Conservation (phyloP, 2,797 vertebrate genomes). For the Poecile montanus region DNA sequence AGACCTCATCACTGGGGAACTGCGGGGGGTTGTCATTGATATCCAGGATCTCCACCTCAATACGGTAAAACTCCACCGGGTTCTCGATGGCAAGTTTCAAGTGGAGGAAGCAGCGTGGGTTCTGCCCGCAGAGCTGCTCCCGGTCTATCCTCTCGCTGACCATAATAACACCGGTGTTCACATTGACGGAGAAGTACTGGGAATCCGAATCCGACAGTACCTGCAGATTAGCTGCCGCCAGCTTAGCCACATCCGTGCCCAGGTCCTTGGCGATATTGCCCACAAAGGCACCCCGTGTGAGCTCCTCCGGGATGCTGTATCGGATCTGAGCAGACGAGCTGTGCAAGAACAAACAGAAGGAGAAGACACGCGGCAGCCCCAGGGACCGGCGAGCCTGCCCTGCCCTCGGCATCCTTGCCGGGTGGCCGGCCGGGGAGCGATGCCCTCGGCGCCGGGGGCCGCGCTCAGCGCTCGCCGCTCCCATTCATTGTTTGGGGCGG, state of each 20-base stretch:
- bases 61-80: conserved; percentile 76
- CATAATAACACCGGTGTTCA: conserved; percentile 80
- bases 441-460: conserved; percentile 57
- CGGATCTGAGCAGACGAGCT: conserved; percentile 80
- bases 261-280: conserved; percentile 83
- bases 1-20: conserved; percentile 66
- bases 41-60: conserved; percentile 83
- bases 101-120: conserved; percentile 78
- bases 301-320: conserved; percentile 85
- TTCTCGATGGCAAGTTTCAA: conserved; percentile 80
- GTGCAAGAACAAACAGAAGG: conserved; percentile 71
- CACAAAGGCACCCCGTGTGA: conserved; percentile 80
- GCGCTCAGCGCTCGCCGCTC: conserved; percentile 68
- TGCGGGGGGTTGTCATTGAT: conserved; percentile 80
- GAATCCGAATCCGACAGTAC: conserved; percentile 80
- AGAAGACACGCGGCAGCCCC: conserved; percentile 67
- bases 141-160: conserved; percentile 84
- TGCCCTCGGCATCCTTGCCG: conserved; percentile 67
- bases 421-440: conserved; percentile 51
- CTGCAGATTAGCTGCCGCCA: conserved; percentile 81
- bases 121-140: conserved; percentile 81
- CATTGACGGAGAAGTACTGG: conserved; percentile 83
- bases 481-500: conserved; percentile 73
- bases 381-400: conserved; percentile 58
- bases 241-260: conserved; percentile 78